phyloP scores from a whole-genome alignment of 2,113 vertebrate genomes.

The Gulo gulo region DNA sequence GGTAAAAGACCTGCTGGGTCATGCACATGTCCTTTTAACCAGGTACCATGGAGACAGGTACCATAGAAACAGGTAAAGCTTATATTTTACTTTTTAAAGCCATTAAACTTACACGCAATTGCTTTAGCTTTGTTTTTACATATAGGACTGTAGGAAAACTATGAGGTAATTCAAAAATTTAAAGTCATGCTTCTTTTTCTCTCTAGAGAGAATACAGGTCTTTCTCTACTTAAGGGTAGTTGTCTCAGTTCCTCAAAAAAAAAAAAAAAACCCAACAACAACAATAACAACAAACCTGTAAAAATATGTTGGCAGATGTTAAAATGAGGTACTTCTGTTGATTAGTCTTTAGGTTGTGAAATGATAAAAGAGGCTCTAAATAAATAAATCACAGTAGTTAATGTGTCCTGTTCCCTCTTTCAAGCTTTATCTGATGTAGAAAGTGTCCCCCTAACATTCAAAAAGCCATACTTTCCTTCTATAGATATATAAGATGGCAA shows the following conservation, averaged over 20 bases:
- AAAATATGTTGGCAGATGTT: slow-evolving; percentile 28
- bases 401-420: neutral
- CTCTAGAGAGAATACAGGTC: neutral
- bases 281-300: neutral
- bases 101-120: slow-evolving; percentile 3
- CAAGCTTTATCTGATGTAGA: neutral
- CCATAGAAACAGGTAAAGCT: slow-evolving; percentile 59
- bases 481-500: neutral
- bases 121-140: slow-evolving; percentile 10
- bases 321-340: slow-evolving; percentile 43
- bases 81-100: neutral
- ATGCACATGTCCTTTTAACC: neutral
- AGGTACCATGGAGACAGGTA: slow-evolving; percentile 62
- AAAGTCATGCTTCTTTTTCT: neutral
- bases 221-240: neutral
- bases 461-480: neutral
- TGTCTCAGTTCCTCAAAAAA: neutral
- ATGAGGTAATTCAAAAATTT: neutral
- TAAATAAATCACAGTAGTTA: slow-evolving; percentile 30
- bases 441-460: neutral
- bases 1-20: slow-evolving; percentile 22
- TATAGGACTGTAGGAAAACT: neutral
- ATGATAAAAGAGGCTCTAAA: slow-evolving; percentile 35
- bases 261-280: neutral
- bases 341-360: slow-evolving; percentile 2